Evolutionary conservation across 2,113 vertebrate genomes (phyloP), one percentile per base, ranked within the genome.

Genomic region (Entomyzon cyanotis): DNA sequence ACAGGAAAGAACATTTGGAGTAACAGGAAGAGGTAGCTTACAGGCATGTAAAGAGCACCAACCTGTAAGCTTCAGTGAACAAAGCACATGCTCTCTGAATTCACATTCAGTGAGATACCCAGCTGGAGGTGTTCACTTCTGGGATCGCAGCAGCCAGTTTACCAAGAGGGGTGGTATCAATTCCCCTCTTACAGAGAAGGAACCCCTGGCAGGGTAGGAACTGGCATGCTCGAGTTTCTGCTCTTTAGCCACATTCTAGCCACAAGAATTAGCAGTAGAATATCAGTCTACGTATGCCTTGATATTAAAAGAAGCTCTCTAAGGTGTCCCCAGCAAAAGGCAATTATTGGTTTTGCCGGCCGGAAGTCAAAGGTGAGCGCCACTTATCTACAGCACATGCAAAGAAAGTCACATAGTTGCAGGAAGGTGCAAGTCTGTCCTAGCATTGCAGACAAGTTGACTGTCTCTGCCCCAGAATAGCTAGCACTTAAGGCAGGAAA

Each of bases 301-400:
- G 33, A 14, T 42, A 47, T 25, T 79, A 31, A 59, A 82, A 71
- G 62, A 62, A 65, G 33, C 39, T 71, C 14, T 69, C 41, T 81
- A 35, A 77, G 50, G 74, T 84, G 49, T 41, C 24, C 35, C 7
- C 27, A 56, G 50, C 7, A 37, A n/a, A 62, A 87, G 42, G 19
- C 42, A 47, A 4, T 82, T 75, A 12, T 5, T 82, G 1, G 2
- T 83, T 65, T 33, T 83, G 58, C 23, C 20, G 49, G 60, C 62
- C 52, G 41, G 28, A 41, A 15, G 42, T 62, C 23, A 28, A 16
- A 79, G 24, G 28, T 3, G 4, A 62, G 41, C 35, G n/a, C 33
- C 13, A 6, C n/a, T 62, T 41, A 24, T 5, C 30, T 30, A 8
- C 2, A 19, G 52, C 50, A 65, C 0, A 0, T 50, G 27, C 25